These are phyloP conservation scores for Cynoglossus semilaevis DNA, from an alignment of 2,113 vertebrate genomes.

Conservation along the genomic window DNA sequence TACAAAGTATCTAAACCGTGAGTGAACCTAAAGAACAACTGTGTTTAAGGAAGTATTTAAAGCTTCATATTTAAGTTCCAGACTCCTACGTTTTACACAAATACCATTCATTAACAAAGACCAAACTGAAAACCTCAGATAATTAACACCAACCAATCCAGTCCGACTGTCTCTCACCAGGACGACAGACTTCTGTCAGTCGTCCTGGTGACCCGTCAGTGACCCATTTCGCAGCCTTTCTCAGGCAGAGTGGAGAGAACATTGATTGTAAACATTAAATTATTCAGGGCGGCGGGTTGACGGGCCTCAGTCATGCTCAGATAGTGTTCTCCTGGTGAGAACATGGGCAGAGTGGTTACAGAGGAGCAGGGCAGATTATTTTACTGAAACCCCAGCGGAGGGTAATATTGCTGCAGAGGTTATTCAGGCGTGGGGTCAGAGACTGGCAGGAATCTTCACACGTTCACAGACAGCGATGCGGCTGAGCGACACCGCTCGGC, in stretches of 20 bases:
- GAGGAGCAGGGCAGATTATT: slow-evolving; percentile 47
- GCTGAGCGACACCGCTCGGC: no score
- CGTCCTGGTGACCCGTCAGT: slow-evolving; percentile 11
- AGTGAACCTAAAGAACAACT: no score
- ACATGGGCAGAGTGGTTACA: slow-evolving; percentile 43
- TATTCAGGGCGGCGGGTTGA: slow-evolving; percentile 46
- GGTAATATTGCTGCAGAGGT: slow-evolving; percentile 29
- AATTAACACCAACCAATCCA: no score
- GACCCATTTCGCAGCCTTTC: slow-evolving; percentile 1
- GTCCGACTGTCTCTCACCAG: no score
- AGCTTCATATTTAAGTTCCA: no score
- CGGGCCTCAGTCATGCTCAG: slow-evolving; percentile 38
- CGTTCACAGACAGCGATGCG: not conserved
- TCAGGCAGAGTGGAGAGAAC: slow-evolving; percentile 10
- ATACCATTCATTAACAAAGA: not conserved
- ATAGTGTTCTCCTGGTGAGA: slow-evolving; percentile 53
- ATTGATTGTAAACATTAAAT: slow-evolving; percentile 66
- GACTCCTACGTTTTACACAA: no score
- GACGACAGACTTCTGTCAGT: not conserved
- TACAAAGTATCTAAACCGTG: no score
- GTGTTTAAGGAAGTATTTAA: no score
- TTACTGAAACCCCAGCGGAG: slow-evolving; percentile 45
- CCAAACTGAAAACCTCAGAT: not conserved
- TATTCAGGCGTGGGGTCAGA: slow-evolving; percentile 5
- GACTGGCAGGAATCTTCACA: not conserved